These are phyloP conservation scores for Candoia aspera DNA, from an alignment of 2,113 vertebrate species.

Conservation along the genomic window DNA sequence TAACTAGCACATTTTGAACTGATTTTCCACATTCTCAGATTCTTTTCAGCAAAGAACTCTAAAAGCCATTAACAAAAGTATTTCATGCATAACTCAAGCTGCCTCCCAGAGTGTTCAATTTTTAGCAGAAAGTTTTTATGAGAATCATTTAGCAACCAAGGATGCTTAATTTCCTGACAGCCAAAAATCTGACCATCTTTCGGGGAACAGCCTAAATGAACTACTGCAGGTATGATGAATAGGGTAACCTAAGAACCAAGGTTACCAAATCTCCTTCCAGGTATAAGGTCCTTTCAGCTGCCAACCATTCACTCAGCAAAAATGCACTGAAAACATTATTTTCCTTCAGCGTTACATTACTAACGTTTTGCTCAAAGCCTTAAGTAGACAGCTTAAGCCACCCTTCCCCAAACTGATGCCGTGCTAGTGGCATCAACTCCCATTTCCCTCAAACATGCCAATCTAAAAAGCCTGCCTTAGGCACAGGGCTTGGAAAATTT, in stretches of 20 bases:
- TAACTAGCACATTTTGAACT: background rate
- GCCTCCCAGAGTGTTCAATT: background rate
- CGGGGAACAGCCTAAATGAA: background rate
- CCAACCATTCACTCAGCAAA: background rate
- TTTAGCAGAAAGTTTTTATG: background rate
- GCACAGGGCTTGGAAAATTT: background rate
- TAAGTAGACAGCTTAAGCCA: background rate
- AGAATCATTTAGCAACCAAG: background rate
- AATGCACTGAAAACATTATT: background rate
- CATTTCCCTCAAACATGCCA: background rate
- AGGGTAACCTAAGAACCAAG: background rate
- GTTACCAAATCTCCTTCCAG: background rate
- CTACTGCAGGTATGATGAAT: background rate
- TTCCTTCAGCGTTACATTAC: background rate
- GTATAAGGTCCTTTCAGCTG: background rate
- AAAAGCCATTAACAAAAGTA: slow-evolving; percentile 2
- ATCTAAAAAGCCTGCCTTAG: background rate
- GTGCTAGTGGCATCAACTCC: background rate
- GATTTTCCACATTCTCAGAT: background rate
- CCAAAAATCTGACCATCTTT: background rate
- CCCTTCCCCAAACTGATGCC: background rate
- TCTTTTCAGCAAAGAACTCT: slow-evolving; percentile 5
- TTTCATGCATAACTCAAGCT: slow-evolving; percentile 13
- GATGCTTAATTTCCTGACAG: background rate
- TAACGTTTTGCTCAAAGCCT: background rate